Conservation (phyloP, 2,888 invertebrate species). For the Trilocha varians region DNA sequence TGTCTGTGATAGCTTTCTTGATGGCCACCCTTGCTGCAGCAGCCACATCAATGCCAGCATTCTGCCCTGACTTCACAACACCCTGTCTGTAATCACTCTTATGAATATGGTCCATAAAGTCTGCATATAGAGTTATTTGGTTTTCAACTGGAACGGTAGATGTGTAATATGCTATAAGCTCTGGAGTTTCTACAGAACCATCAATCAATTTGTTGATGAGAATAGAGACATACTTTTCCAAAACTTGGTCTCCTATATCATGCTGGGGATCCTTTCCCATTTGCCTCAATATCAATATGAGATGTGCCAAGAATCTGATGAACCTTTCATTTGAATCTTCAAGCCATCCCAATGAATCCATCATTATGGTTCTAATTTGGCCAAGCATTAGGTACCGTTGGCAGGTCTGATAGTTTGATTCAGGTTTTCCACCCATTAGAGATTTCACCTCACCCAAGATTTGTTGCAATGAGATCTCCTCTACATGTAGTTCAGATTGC, state of each 20-base stretch:
- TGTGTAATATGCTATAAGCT: slow-evolving; percentile 88
- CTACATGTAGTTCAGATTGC: slow-evolving; percentile 46
- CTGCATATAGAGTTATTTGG: slow-evolving; percentile 76
- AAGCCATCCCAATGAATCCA: slow-evolving; percentile 79
- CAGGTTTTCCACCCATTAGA: slow-evolving; percentile 70
- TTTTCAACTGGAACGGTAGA: slow-evolving; percentile 78
- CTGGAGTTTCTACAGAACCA: slow-evolving; percentile 77
- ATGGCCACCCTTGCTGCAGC: slow-evolving; percentile 89
- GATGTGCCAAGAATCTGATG: slow-evolving; percentile 87
- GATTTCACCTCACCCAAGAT: slow-evolving; percentile 60
- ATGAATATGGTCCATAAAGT: slow-evolving; percentile 78
- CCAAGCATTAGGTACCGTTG: slow-evolving; percentile 91
- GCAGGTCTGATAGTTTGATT: slow-evolving; percentile 80
- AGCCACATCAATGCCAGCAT: slow-evolving; percentile 86
- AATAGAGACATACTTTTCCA: slow-evolving; percentile 81
- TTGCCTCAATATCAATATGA: slow-evolving; percentile 86
- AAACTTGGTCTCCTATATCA: slow-evolving; percentile 81
- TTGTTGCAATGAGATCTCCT: slow-evolving; percentile 55
- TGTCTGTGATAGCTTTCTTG: slow-evolving; percentile 75
- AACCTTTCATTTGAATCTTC: slow-evolving; percentile 71
- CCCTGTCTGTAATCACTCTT: slow-evolving; percentile 76
- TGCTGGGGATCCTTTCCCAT: slow-evolving; percentile 82
- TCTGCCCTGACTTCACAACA: slow-evolving; percentile 80
- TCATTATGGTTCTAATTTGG: slow-evolving; percentile 81
- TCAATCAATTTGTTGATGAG: slow-evolving; percentile 74